A percentile compares a stretch with the other conserved stretches of the same genome.
These are phyloP conservation scores for Cinclus mexicanus DNA, from an alignment of 2,113 vertebrate species.

Conservation along the genomic window DNA sequence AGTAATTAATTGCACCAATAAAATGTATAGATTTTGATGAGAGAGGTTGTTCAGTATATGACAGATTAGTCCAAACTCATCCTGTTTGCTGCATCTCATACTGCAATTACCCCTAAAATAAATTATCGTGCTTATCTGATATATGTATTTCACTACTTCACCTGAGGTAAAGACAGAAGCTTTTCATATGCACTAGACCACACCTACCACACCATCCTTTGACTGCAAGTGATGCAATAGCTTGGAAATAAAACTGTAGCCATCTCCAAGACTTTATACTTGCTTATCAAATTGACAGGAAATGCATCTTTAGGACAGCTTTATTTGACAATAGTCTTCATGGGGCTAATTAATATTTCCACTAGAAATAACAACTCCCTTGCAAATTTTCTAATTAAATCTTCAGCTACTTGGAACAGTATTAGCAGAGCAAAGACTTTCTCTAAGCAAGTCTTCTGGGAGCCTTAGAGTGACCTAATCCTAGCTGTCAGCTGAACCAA, in stretches of 20 bases:
- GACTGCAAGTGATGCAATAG: not conserved
- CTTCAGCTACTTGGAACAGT: not conserved
- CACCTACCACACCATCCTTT: not conserved
- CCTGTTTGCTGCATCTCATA: not conserved
- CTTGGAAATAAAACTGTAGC: not conserved
- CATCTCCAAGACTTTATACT: not conserved
- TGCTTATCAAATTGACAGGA: not conserved
- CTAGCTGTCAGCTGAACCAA: not conserved
- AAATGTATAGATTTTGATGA: not conserved
- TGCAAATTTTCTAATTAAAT: slow-evolving; percentile 24
- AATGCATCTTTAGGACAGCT: not conserved
- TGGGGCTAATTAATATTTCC: not conserved
- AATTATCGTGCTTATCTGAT: not conserved
- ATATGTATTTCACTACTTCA: not conserved
- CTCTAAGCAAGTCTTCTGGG: not conserved
- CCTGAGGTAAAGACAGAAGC: not conserved
- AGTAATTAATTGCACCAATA: not conserved
- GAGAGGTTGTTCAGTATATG: not conserved
- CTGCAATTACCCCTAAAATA: not conserved
- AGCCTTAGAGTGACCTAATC: not conserved
- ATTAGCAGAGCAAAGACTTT: not conserved
- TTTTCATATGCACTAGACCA: not conserved
- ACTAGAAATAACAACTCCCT: not conserved
- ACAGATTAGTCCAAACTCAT: not conserved
- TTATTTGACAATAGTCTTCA: not conserved